A percentile compares a stretch with the other conserved stretches of the same genome.
phyloP scores from a whole-genome alignment of 37 sponge, comb jelly and placozoan genomes.

The Theonella swinhoei region DNA sequence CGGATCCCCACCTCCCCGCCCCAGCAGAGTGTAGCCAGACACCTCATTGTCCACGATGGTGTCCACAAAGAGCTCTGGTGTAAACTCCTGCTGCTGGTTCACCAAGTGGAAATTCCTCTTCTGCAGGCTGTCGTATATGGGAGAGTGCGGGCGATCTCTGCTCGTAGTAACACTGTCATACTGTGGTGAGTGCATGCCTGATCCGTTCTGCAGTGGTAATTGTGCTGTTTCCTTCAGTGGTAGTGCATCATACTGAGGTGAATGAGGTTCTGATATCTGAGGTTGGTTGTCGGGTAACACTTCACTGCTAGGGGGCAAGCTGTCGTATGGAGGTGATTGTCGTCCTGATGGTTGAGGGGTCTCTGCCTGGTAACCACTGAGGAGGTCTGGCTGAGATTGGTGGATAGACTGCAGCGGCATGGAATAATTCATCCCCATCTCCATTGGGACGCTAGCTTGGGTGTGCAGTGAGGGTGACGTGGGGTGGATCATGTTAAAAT shows the following conservation, averaged over 20 bases:
- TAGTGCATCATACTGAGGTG: neutral
- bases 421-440: neutral
- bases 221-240: neutral
- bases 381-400: neutral
- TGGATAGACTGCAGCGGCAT: neutral
- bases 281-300: neutral
- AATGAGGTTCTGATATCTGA: neutral
- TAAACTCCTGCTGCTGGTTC: neutral
- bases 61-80: neutral
- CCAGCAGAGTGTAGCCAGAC: neutral
- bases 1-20: neutral
- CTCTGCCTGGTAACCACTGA: neutral
- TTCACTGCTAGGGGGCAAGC: neutral
- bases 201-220: neutral
- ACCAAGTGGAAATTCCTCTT: too few relatives aligned
- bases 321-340: neutral
- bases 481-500: neutral
- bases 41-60: neutral
- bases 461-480: neutral
- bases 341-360: neutral
- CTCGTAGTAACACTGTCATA: neutral
- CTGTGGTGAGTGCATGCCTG: neutral
- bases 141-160: neutral
- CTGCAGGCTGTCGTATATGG: neutral
- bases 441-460: neutral